Conservation (phyloP, 2,888 invertebrate genomes). For the Scrobipalpa costella region DNA sequence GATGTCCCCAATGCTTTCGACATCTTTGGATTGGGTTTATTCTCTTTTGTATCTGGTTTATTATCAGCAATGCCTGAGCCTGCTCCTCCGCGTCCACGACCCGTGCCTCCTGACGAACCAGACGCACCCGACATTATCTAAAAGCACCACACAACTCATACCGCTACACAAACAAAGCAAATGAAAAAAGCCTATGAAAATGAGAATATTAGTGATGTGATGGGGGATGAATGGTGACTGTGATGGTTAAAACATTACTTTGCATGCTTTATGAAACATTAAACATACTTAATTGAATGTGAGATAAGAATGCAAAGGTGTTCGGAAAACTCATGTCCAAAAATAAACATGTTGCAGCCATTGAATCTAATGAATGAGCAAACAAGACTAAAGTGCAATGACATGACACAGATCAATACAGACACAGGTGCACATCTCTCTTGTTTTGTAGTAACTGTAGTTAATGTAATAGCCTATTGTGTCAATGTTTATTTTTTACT, state of each 20-base stretch:
- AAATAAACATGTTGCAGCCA: constrained; percentile 28
- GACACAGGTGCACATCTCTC: constrained; percentile 4
- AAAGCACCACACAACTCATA: constrained; percentile 68
- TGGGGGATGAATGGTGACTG: constrained; percentile 17
- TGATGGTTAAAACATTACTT: constrained; percentile 11
- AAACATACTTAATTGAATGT: not conserved
- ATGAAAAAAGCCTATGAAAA: constrained; percentile 46
- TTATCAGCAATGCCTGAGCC: constrained; percentile 83
- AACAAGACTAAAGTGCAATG: constrained; percentile 29
- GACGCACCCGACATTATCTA: constrained; percentile 83
- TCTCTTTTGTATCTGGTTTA: constrained; percentile 89
- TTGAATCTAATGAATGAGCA: constrained; percentile 26
- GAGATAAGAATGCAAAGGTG: constrained; percentile 12
- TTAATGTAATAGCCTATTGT: not conserved
- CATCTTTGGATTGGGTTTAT: constrained; percentile 95
- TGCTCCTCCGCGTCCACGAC: constrained; percentile 83
- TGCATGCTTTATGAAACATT: constrained; percentile 19
- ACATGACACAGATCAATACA: constrained; percentile 29
- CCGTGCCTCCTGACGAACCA: constrained; percentile 82
- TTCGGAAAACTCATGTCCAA: constrained; percentile 22
- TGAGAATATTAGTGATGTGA: constrained; percentile 13
- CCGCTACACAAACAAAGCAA: constrained; percentile 57
- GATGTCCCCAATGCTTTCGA: constrained; percentile 96
- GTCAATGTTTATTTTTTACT: not conserved
- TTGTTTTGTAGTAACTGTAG: not conserved